Percentiles rank a stretch among this genome's conserved stretches.
These are phyloP conservation scores for Spongilla lacustris DNA, from an alignment of 37 sponge, comb jelly and placozoan genomes.

Conservation along the genomic window DNA sequence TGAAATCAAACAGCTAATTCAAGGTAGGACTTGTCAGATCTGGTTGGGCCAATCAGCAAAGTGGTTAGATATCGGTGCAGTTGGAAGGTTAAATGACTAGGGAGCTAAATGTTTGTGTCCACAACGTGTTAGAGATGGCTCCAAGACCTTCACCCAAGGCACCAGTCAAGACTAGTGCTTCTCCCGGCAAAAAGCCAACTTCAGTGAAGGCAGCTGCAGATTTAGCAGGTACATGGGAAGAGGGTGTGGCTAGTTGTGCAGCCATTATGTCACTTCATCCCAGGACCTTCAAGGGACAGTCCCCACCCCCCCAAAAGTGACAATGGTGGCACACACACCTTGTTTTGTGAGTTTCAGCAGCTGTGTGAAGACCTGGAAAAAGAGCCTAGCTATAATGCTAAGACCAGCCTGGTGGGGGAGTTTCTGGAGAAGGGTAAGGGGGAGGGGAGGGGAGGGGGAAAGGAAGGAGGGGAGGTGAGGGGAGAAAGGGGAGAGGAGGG, in stretches of 20 bases:
- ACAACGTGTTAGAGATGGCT: constrained; percentile 10
- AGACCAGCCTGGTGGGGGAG: constrained; percentile 75
- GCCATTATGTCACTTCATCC: no score
- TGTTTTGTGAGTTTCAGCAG: constrained; percentile 57
- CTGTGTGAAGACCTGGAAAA: constrained; percentile 76
- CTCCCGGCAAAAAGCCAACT: background rate
- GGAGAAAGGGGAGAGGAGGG: no score
- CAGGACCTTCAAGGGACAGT: no score
- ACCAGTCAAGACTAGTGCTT: constrained; percentile 3
- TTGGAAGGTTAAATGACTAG: no score
- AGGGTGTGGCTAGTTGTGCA: no score
- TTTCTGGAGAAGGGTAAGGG: constrained; percentile 70
- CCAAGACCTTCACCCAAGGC: constrained; percentile 27
- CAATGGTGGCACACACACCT: constrained; percentile 14
- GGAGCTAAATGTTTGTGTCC: no score
- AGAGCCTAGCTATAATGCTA: constrained; percentile 87
- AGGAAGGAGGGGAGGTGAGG: background rate
- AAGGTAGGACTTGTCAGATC: constrained; percentile 42
- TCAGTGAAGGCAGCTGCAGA: background rate
- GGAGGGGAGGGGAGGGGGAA: constrained; percentile 36
- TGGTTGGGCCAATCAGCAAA: no score
- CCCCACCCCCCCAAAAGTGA: no score
- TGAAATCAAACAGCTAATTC: constrained; percentile 77
- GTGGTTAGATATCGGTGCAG: no score
- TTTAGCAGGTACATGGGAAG: no score